Conservation (phyloP, 2,888 invertebrate genomes). For the Limenitis camilla region DNA sequence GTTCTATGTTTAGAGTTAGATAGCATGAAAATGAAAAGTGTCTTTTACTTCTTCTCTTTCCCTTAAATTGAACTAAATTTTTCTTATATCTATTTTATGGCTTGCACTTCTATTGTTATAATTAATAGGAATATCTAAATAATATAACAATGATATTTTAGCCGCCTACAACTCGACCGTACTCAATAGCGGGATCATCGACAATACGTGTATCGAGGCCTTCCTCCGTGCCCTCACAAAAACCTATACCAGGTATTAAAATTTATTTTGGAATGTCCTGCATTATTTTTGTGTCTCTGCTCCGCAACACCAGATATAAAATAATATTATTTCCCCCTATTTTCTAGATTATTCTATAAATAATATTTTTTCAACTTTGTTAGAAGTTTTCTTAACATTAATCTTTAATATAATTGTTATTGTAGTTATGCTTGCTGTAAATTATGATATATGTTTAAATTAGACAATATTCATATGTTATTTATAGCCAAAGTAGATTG, state of each 20-base stretch:
- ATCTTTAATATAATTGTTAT: too few species aligned
- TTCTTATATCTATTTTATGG: too few species aligned
- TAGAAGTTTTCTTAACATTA: background rate
- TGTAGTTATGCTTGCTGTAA: conserved; percentile 10
- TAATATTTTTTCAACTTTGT: conserved; percentile 1
- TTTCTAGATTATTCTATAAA: conserved; percentile 1
- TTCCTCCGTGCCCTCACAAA: conserved; percentile 41
- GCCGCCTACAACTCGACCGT: conserved; percentile 53
- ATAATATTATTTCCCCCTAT: background rate
- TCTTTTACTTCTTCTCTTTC: too few species aligned
- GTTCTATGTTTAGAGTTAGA: too few species aligned
- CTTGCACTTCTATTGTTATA: too few species aligned
- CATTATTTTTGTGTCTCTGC: too few species aligned
- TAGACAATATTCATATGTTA: background rate
- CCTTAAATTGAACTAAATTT: too few species aligned
- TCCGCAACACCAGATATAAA: too few species aligned
- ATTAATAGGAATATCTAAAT: background rate
- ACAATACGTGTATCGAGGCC: conserved; percentile 47
- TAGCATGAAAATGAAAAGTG: too few species aligned
- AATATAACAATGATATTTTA: conserved; percentile 29
- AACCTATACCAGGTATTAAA: conserved; percentile 37
- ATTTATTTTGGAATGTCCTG: background rate
- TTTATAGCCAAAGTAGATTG: too few species aligned
- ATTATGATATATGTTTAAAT: conserved; percentile 1
- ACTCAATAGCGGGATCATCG: conserved; percentile 50